Conservation (phyloP, 2,888 invertebrate genomes). For the Fissipunctia ypsillon region DNA sequence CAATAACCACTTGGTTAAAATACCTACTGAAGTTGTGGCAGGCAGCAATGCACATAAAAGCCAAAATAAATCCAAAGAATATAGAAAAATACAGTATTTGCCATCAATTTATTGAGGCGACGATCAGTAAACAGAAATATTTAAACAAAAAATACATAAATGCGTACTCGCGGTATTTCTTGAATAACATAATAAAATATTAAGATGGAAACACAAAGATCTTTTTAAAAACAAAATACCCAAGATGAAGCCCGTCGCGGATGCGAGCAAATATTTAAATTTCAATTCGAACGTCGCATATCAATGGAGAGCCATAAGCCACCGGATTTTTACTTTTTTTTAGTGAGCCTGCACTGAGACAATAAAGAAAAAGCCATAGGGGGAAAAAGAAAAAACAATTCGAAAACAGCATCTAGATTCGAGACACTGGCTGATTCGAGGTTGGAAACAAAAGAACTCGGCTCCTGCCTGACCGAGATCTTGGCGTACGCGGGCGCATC, state of each 20-base stretch:
- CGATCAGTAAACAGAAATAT: constrained; percentile 59
- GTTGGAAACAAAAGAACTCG: constrained; percentile 89
- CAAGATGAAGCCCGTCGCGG: constrained; percentile 86
- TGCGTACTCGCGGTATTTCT: constrained; percentile 65
- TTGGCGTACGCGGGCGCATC: constrained; percentile 88
- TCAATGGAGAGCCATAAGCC: constrained; percentile 91
- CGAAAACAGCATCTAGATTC: constrained; percentile 90
- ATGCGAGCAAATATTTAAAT: constrained; percentile 90
- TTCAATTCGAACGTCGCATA: constrained; percentile 90
- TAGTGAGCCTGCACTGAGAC: constrained; percentile 86
- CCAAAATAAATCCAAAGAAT: not conserved
- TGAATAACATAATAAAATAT: constrained; percentile 85
- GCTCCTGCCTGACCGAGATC: constrained; percentile 90
- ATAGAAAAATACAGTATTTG: constrained; percentile 44
- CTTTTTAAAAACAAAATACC: constrained; percentile 84
- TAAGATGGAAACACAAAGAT: constrained; percentile 86
- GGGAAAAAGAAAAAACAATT: constrained; percentile 81
- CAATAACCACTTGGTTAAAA: not conserved
- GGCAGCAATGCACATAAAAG: too few species aligned
- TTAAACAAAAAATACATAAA: constrained; percentile 44
- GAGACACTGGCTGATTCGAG: constrained; percentile 90
- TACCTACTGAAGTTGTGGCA: too few species aligned
- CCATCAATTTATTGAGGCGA: constrained; percentile 60
- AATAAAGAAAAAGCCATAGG: constrained; percentile 89
- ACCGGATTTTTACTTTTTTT: constrained; percentile 87